Base-by-base conservation (phyloP, 1,140 invertebrate species). In the Pseudomyrmex sp. region DNA sequence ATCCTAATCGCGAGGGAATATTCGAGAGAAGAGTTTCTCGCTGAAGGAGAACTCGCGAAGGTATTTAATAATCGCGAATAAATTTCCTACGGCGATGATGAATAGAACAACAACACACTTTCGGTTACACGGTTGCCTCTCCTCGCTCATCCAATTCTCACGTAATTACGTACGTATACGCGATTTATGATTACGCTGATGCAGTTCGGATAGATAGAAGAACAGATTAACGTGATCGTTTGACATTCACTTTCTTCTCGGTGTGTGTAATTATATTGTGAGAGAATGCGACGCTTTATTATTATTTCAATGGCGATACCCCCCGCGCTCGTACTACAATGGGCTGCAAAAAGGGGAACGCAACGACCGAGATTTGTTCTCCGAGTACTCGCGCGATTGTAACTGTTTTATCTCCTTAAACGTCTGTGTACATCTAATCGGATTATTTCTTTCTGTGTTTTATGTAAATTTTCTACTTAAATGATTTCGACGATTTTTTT, bases 121-220 rank as follows among this genome's bases (percentile, higher is more conserved):
- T 46, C 44, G 50, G 15, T 50, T 20, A 56, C 56, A 66, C 20
- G n/a, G 18, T 58, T 26, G 66, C 48, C 15, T 26, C 15, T 18
- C 52, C 54, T 10, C 35, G 35, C 35, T 58, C 63, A 12, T 23
- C 18, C 15, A 65, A 58, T 79, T 26, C 65, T 66, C 65, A 79
- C 26, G 20, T 79, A 79, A 79, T 79, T 79, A 79, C 35, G 35
- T 7, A 7, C 3, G 26, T 13, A 18, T n/a, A 44, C 48, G 23
- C 26, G 23, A 54, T 76, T 76, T 65, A 54, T 54, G 23, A 56
- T 9, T 56, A 66, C 44, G 10, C 46, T 10, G n/a, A 52, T 23
- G 59, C 13, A 52, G 52, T 69, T 69, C 15, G 65, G 2, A 35
- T 59, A 68, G 68, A 15, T 35, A 77, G 46, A 26, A 26, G 9